Percentiles rank a stretch among this genome's conserved stretches.
These are phyloP conservation scores for Catamblyrhynchus diadema DNA, from an alignment of 2,797 vertebrate species.

Conservation along the genomic window DNA sequence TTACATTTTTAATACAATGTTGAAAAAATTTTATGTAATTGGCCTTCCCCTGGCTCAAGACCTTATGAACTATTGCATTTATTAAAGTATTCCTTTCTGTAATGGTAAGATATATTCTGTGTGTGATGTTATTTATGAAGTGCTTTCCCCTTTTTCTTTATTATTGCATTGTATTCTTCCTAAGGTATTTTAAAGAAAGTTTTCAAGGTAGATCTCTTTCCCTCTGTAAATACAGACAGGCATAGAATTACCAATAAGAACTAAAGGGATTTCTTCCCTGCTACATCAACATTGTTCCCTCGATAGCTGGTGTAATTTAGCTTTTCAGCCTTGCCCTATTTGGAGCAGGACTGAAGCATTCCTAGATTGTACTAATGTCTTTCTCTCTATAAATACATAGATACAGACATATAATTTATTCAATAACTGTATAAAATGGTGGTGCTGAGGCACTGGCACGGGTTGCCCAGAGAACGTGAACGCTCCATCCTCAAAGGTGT, in stretches of 20 bases:
- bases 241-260: not conserved
- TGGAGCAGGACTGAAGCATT: not conserved
- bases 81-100: not conserved
- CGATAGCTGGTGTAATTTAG: not conserved
- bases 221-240: not conserved
- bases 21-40: not conserved
- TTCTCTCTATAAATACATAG: not conserved
- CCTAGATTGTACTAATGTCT: not conserved
- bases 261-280: not conserved
- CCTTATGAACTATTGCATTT: not conserved
- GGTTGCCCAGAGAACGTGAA: not conserved
- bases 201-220: not conserved
- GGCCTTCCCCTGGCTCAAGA: not conserved
- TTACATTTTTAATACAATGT: not conserved
- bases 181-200: not conserved
- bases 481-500: too few relatives aligned
- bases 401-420: not conserved
- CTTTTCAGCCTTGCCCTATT: not conserved
- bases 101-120: not conserved
- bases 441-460: not conserved
- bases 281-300: not conserved
- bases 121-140: not conserved
- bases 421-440: rapidly evolving
- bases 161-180: not conserved
- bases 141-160: not conserved